A percentile compares a stretch with the other conserved stretches of the same genome.
These are phyloP conservation scores for Eidolon dupreanum DNA, from an alignment of 2,797 vertebrate genomes.

Conservation along the genomic window DNA sequence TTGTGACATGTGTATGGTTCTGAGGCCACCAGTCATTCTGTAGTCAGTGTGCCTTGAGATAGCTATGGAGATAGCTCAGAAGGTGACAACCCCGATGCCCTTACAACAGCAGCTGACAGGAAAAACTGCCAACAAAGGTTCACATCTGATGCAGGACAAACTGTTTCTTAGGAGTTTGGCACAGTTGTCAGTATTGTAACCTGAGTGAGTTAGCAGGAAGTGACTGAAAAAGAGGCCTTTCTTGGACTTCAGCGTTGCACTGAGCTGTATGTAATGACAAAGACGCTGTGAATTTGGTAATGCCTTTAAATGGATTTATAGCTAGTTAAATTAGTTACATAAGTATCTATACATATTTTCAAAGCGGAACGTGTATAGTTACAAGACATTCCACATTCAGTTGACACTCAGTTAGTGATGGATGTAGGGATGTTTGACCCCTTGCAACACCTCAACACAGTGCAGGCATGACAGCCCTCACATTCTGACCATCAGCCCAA, in stretches of 20 bases:
- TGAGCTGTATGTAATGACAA: background rate
- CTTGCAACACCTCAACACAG: background rate
- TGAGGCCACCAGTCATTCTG: background rate
- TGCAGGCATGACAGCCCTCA: background rate
- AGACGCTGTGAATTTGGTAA: conserved; percentile 23
- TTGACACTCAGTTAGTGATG: background rate
- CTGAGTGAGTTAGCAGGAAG: background rate
- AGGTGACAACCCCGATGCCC: background rate
- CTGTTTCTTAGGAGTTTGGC: background rate
- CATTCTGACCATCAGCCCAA: background rate
- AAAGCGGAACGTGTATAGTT: background rate
- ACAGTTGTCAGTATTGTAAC: background rate
- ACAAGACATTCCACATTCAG: background rate
- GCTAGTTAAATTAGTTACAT: conserved; percentile 27
- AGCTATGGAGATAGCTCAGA: background rate
- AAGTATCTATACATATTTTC: conserved; percentile 21
- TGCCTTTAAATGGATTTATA: conserved; percentile 12
- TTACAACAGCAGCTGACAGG: background rate
- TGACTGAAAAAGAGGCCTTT: background rate
- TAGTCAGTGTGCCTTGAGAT: background rate
- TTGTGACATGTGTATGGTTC: background rate
- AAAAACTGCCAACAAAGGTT: background rate
- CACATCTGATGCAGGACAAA: background rate
- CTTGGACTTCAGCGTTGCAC: background rate
- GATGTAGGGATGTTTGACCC: background rate